These are phyloP conservation scores for Spheniscus humboldti DNA, from an alignment of 2,797 vertebrate genomes.

Conservation along the genomic window DNA sequence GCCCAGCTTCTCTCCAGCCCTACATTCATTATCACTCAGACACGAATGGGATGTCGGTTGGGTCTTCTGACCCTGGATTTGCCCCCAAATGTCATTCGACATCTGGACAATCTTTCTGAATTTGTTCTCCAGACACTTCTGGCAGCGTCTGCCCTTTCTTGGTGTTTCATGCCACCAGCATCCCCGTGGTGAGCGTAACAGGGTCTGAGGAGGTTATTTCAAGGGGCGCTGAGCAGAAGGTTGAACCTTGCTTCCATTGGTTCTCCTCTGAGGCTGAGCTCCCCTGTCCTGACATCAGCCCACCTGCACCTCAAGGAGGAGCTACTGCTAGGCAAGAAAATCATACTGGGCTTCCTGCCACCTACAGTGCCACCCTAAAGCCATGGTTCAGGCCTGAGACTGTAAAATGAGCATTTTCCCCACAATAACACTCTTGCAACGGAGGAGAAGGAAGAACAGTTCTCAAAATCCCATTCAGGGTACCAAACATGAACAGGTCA, in stretches of 20 bases:
- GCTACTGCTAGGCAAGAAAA: background rate
- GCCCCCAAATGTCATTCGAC: background rate
- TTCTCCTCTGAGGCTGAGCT: accelerated
- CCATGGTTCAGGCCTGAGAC: background rate
- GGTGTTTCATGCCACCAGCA: background rate
- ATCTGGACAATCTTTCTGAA: background rate
- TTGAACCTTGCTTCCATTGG: background rate
- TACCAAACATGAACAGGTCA: background rate
- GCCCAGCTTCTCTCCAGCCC: background rate
- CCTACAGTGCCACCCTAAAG: background rate
- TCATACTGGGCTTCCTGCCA: background rate
- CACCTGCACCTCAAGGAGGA: background rate
- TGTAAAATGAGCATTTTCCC: background rate
- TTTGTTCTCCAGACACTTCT: background rate
- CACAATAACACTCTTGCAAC: background rate
- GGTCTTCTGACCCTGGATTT: background rate
- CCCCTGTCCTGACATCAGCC: accelerated
- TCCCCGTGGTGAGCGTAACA: accelerated
- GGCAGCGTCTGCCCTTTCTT: background rate
- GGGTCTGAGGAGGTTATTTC: background rate
- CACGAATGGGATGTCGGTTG: background rate
- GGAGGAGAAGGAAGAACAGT: background rate
- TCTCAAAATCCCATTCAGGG: background rate
- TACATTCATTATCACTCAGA: background rate
- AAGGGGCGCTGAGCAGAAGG: background rate